Percentiles rank a stretch among this genome's conserved stretches.
Evolutionary conservation across 2,888 invertebrate genomes (phyloP).

Genomic region (Lithophane socia): DNA sequence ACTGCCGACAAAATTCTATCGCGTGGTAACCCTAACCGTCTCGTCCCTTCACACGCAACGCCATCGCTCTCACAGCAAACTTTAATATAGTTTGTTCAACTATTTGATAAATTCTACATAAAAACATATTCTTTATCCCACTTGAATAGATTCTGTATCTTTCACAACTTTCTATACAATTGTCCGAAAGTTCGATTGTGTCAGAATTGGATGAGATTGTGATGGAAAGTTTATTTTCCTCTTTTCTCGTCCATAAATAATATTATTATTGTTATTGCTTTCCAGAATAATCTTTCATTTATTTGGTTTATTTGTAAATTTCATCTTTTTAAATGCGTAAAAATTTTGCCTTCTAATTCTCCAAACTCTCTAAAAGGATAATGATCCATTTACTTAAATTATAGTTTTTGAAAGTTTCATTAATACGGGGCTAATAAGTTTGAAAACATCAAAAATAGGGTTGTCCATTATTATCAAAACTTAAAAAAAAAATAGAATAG

Average conservation of each 20-base stretch:
- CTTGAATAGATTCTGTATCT: slow-evolving; percentile 57
- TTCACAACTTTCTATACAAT: slow-evolving; percentile 59
- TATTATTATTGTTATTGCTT: slow-evolving; percentile 1
- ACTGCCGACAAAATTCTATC: background rate
- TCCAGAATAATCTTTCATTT: background rate
- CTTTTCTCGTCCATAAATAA: background rate
- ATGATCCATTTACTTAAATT: too few species aligned
- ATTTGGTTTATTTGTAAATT: background rate
- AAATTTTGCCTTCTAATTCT: background rate
- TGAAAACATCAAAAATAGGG: too few species aligned
- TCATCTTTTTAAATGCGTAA: background rate
- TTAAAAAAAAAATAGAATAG: too few species aligned
- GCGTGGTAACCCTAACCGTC: slow-evolving; percentile 30
- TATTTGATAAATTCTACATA: slow-evolving; percentile 72
- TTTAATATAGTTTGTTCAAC: slow-evolving; percentile 74
- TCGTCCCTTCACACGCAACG: slow-evolving; percentile 59
- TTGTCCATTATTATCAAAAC: too few species aligned
- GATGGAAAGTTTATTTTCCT: slow-evolving; percentile 30
- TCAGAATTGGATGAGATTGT: slow-evolving; percentile 39
- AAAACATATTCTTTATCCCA: slow-evolving; percentile 64
- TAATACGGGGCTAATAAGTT: too few species aligned
- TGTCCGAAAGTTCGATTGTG: slow-evolving; percentile 55
- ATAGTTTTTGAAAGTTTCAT: too few species aligned
- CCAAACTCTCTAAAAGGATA: background rate
- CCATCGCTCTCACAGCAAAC: slow-evolving; percentile 66